Percentiles rank a stretch among this genome's conserved stretches.
These are phyloP conservation scores for Eumaeus atala DNA, from an alignment of 1,140 invertebrate species.

Conservation along the genomic window DNA sequence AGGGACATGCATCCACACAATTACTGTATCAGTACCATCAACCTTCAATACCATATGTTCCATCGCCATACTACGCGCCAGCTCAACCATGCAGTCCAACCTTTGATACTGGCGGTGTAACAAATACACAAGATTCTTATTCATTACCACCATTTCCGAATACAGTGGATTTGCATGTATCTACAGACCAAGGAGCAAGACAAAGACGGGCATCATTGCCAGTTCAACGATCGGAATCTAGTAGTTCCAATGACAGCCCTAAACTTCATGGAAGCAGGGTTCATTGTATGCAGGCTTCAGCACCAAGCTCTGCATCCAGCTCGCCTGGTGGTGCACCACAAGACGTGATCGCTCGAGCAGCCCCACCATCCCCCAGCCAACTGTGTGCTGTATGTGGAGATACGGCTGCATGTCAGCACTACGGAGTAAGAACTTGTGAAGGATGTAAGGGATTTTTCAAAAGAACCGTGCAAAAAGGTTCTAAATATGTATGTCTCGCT, in stretches of 20 bases:
- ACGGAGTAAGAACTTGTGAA: conserved; percentile 97
- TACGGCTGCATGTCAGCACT: conserved; percentile 98
- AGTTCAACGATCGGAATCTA: conserved; percentile 84
- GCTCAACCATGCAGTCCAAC: conserved; percentile 74
- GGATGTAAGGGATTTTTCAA: conserved; percentile 98
- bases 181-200: conserved; percentile 75
- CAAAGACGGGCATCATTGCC: conserved; percentile 83
- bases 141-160: conserved; percentile 78
- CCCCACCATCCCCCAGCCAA: conserved; percentile 86
- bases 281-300: conserved; percentile 75
- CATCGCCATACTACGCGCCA: conserved; percentile 73
- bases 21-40: conserved; percentile 78
- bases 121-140: conserved; percentile 75
- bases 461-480: conserved; percentile 98
- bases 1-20: conserved; percentile 66
- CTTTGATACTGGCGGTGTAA: conserved; percentile 68
- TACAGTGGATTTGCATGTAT: conserved; percentile 75
- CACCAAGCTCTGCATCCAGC: conserved; percentile 80
- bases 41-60: conserved; percentile 71
- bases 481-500: conserved; percentile 98
- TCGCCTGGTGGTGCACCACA: conserved; percentile 75
- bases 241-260: conserved; percentile 80
- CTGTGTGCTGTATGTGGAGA: conserved; percentile 98
- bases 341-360: conserved; percentile 69
- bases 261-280: conserved; percentile 74